These are phyloP conservation scores for Musca vetustissima DNA, from an alignment of 1,140 invertebrate species.

Conservation along the genomic window DNA sequence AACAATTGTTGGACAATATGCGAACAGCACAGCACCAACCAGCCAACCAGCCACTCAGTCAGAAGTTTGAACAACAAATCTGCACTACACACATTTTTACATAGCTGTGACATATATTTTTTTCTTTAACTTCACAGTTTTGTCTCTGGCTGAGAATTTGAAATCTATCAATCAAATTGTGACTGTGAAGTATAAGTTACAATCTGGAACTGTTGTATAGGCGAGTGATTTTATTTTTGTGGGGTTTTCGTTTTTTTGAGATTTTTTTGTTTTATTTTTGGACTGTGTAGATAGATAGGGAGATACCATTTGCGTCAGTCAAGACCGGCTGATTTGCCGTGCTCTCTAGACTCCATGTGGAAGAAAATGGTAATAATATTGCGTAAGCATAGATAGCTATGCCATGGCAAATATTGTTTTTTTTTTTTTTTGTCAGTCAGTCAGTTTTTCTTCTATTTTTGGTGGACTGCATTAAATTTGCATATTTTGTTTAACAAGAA, in stretches of 20 bases:
- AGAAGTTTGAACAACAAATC: too few relatives aligned
- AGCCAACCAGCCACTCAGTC: too few relatives aligned
- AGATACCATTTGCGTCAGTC: too few relatives aligned
- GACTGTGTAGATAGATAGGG: neutral
- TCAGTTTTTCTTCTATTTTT: slow-evolving; percentile 3
- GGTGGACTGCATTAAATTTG: slow-evolving; percentile 14
- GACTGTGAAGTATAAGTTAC: too few relatives aligned
- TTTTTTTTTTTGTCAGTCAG: neutral
- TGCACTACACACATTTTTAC: slow-evolving; percentile 10
- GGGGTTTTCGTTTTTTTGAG: neutral
- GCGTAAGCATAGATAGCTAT: slow-evolving; percentile 3
- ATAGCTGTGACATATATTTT: slow-evolving; percentile 13
- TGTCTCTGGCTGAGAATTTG: slow-evolving; percentile 11
- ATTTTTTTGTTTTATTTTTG: slow-evolving; percentile 8
- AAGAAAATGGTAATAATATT: slow-evolving; percentile 6
- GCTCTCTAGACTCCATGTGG: neutral
- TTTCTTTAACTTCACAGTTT: neutral
- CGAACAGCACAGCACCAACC: too few relatives aligned
- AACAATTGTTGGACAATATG: slow-evolving; percentile 1
- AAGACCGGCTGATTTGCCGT: too few relatives aligned
- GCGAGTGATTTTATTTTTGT: slow-evolving; percentile 3
- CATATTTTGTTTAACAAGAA: slow-evolving; percentile 21
- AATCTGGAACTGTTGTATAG: too few relatives aligned
- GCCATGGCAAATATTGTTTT: too few relatives aligned
- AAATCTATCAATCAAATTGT: slow-evolving; percentile 23